A percentile compares a stretch with the other conserved stretches of the same genome.
These are phyloP conservation scores for Phymorhynchus buccinoides DNA, from an alignment of 1,140 invertebrate species.

Conservation along the genomic window DNA sequence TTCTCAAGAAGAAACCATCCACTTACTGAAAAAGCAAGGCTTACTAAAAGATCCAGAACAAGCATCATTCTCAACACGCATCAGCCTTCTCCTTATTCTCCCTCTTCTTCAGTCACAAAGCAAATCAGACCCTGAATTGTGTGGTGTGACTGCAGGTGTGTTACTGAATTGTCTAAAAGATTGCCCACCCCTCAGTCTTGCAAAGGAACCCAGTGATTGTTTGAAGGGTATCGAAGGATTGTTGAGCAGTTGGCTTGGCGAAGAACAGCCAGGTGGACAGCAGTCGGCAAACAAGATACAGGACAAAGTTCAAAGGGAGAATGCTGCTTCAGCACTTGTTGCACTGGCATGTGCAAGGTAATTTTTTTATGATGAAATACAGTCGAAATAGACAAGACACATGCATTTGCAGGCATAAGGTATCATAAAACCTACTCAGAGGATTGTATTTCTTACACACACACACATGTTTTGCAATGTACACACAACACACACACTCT, in stretches of 20 bases:
- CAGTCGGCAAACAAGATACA: conserved; percentile 43
- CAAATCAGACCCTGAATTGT: conserved; percentile 65
- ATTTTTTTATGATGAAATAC: neutral
- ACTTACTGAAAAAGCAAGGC: conserved; percentile 68
- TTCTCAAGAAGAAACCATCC: conserved; percentile 64
- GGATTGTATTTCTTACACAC: too few species aligned
- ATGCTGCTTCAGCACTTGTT: conserved; percentile 70
- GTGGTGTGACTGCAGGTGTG: conserved; percentile 68
- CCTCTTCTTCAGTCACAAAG: conserved; percentile 72
- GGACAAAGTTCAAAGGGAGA: conserved; percentile 62
- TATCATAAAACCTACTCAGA: too few species aligned
- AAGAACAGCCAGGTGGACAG: conserved; percentile 47
- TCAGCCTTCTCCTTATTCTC: conserved; percentile 69
- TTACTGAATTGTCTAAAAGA: conserved; percentile 69
- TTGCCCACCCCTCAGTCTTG: conserved; percentile 69
- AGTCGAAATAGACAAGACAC: too few species aligned
- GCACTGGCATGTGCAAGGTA: conserved; percentile 72
- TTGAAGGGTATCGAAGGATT: conserved; percentile 70
- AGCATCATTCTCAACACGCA: conserved; percentile 71
- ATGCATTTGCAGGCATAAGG: too few species aligned
- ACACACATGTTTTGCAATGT: too few species aligned
- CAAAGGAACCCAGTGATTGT: conserved; percentile 72
- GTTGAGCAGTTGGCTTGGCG: conserved; percentile 70
- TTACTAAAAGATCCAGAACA: conserved; percentile 70
- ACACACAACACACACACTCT: too few species aligned